A percentile compares a stretch with the other conserved stretches of the same genome.
Conservation (phyloP, 64 coral and sea anemone genomes). For the Stichodactyla helianthus region DNA sequence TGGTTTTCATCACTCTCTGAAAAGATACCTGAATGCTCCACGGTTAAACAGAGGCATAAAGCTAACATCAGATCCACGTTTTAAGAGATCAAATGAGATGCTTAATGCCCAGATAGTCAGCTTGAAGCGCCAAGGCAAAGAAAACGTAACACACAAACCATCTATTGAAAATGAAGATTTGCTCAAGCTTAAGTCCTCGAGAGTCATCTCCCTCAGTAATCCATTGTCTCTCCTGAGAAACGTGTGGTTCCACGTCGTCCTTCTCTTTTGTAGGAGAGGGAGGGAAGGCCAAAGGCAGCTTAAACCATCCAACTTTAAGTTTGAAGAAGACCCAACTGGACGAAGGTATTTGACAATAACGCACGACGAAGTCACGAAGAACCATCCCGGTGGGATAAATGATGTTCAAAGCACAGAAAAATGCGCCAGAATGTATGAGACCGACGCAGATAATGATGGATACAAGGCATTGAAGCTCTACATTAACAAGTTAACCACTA, state of each 20-base stretch:
- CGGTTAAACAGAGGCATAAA: slow-evolving; percentile 8
- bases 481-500: slow-evolving; percentile 17
- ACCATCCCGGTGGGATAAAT: background rate
- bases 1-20: slow-evolving; percentile 11
- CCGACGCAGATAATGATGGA: slow-evolving; percentile 19
- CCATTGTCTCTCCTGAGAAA: background rate
- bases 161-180: slow-evolving; percentile 29
- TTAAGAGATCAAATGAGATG: slow-evolving; percentile 36
- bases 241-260: background rate
- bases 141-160: background rate
- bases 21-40: background rate
- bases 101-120: background rate
- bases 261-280: slow-evolving; percentile 20
- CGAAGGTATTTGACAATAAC: background rate
- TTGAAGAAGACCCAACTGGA: background rate
- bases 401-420: background rate
- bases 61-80: background rate
- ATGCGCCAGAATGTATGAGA: slow-evolving; percentile 7
- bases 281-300: background rate
- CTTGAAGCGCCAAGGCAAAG: slow-evolving; percentile 26
- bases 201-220: background rate
- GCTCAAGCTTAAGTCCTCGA: background rate
- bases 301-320: background rate
- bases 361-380: slow-evolving; percentile 3
- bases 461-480: slow-evolving; percentile 13